Evolutionary conservation across 2,797 vertebrate species (phyloP).

Genomic region (Taeniopygia guttata): DNA sequence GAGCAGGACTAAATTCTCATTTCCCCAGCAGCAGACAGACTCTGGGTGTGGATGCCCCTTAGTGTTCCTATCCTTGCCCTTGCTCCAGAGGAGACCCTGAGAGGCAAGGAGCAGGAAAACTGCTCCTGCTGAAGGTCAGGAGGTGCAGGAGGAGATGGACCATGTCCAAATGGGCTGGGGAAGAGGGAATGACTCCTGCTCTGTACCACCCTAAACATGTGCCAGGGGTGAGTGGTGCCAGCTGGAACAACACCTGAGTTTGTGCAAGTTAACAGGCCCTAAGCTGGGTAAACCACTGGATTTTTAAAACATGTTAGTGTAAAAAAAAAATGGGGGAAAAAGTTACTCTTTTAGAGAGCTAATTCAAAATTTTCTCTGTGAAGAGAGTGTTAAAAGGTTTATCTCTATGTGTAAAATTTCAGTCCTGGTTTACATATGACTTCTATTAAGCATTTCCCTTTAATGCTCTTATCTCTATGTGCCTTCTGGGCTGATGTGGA

Average conservation of each 20-base stretch:
- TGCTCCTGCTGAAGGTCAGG: neutral
- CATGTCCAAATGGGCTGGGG: fast-evolving
- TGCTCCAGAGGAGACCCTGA: neutral
- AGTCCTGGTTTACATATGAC: slow-evolving; percentile 49
- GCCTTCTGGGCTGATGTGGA: slow-evolving; percentile 71
- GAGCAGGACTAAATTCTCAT: neutral
- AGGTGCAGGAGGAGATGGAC: neutral
- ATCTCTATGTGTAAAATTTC: slow-evolving; percentile 25
- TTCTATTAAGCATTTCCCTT: slow-evolving; percentile 48
- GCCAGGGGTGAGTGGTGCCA: neutral
- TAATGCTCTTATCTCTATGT: slow-evolving; percentile 70
- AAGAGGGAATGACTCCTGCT: neutral
- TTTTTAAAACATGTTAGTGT: neutral
- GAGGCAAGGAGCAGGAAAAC: neutral
- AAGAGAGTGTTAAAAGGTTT: slow-evolving; percentile 44
- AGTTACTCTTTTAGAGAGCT: neutral
- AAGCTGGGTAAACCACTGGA: neutral
- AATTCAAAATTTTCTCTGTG: neutral
- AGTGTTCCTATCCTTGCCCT: neutral
- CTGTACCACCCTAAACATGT: fast-evolving
- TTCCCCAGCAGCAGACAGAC: neutral
- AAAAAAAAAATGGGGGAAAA: fast-evolving
- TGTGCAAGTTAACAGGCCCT: neutral
- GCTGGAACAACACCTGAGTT: neutral
- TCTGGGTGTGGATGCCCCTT: neutral